Evolutionary conservation across 2,113 vertebrate genomes (phyloP).

Genomic region (Pionites leucogaster): DNA sequence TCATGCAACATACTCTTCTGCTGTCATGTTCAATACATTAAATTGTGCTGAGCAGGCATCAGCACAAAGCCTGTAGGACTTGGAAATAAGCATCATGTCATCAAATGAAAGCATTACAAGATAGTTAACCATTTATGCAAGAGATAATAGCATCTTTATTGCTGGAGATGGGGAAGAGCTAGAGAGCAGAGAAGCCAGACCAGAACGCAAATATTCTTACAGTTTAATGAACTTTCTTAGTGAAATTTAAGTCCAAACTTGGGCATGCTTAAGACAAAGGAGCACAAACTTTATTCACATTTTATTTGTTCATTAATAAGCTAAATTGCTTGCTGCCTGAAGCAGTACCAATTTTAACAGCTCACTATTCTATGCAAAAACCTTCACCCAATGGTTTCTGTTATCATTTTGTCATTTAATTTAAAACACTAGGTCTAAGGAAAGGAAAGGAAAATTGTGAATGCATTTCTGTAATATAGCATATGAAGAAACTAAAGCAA

Average conservation of each 20-base stretch:
- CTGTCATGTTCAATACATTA: slow-evolving; percentile 17
- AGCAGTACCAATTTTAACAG: not conserved
- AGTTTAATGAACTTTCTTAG: not conserved
- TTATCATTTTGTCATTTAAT: not conserved
- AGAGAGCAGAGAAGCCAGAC: not conserved
- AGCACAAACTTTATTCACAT: not conserved
- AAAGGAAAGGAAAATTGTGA: not conserved
- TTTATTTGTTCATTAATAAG: not conserved
- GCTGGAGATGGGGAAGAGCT: not conserved
- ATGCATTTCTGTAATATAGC: not conserved
- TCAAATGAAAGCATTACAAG: not conserved
- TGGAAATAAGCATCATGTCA: not conserved
- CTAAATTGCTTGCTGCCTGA: not conserved
- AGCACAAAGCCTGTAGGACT: not conserved
- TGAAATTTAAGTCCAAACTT: not conserved
- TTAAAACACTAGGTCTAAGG: not conserved
- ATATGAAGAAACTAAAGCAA: not conserved
- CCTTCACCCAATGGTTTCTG: not conserved
- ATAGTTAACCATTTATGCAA: not conserved
- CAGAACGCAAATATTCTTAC: not conserved
- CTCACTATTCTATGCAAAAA: not conserved
- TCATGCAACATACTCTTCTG: not conserved
- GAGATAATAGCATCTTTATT: not conserved
- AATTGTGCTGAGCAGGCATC: not conserved
- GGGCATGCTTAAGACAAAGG: not conserved